A percentile compares a stretch with the other conserved stretches of the same genome.
Conservation (phyloP, 92 coral and sea anemone genomes). For the Phenganax stokvisi region DNA sequence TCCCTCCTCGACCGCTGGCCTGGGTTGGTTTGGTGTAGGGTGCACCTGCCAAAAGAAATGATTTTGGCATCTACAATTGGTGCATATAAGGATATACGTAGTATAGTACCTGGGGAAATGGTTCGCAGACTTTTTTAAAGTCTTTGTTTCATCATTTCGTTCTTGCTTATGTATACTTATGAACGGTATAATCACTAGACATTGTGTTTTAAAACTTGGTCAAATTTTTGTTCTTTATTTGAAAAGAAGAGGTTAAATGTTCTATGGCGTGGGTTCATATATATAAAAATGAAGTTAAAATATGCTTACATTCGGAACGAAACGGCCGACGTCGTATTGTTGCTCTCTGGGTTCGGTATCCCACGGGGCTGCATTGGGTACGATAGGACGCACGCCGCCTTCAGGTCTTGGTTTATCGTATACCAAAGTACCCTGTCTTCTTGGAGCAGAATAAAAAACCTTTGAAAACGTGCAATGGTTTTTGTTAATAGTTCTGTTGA, state of each 20-base stretch:
- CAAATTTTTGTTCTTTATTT: too few species aligned
- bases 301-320: not conserved
- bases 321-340: constrained; percentile 7
- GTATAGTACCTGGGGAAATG: too few species aligned
- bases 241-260: too few species aligned
- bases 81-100: not conserved
- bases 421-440: constrained; percentile 1
- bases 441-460: not conserved
- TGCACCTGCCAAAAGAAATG: constrained; percentile 1
- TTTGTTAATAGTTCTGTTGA: not conserved
- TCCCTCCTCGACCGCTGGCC: not conserved
- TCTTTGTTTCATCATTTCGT: too few species aligned
- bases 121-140: too few species aligned
- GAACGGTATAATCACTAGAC: too few species aligned
- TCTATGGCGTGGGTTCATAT: too few species aligned
- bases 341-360: not conserved
- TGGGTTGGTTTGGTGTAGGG: constrained; percentile 1
- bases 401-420: constrained; percentile 1
- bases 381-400: not conserved
- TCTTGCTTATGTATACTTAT: too few species aligned
- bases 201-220: too few species aligned
- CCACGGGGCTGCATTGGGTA: constrained; percentile 1
- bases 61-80: not conserved
- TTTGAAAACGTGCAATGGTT: not conserved
- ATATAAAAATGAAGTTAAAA: not conserved